Conservation (phyloP, 2,113 vertebrate genomes). For the Rhinichthys klamathensis region DNA sequence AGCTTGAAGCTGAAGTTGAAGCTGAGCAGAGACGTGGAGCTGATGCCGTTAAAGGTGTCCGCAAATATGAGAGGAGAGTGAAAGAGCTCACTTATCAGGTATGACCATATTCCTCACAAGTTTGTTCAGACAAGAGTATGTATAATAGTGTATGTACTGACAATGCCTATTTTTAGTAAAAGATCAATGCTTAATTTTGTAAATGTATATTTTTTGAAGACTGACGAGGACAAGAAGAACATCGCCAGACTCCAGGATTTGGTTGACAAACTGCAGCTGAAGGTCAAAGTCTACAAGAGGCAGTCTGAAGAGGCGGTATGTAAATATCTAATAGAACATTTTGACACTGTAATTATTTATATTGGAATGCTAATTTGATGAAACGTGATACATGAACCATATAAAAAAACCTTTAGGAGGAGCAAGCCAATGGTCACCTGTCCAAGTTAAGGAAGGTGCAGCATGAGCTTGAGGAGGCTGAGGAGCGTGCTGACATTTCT, state of each 20-base stretch:
- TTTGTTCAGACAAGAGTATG: too few relatives aligned
- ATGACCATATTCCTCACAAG: background rate
- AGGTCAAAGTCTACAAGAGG: too few relatives aligned
- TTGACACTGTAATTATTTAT: too few relatives aligned
- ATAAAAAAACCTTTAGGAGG: slow-evolving; percentile 62
- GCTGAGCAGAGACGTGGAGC: slow-evolving; percentile 79
- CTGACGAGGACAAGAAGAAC: too few relatives aligned
- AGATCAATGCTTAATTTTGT: background rate
- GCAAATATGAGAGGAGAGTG: slow-evolving; percentile 59
- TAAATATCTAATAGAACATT: too few relatives aligned
- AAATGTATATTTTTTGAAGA: slow-evolving; percentile 21
- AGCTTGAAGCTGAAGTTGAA: slow-evolving; percentile 82
- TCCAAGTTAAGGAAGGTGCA: slow-evolving; percentile 79
- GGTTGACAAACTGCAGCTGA: too few relatives aligned
- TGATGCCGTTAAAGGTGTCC: slow-evolving; percentile 63
- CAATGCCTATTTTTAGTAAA: background rate
- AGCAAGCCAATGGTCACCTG: slow-evolving; percentile 68
- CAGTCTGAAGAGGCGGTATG: too few relatives aligned
- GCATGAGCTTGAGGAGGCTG: slow-evolving; percentile 82
- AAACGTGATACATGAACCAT: too few relatives aligned
- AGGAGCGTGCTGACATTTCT: slow-evolving; percentile 82
- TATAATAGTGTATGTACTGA: background rate
- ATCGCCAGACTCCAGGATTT: too few relatives aligned
- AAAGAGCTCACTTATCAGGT: slow-evolving; percentile 59
- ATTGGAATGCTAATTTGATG: too few relatives aligned